Base-by-base conservation (phyloP, 2,113 vertebrate species). In the Bujurquina vittata region DNA sequence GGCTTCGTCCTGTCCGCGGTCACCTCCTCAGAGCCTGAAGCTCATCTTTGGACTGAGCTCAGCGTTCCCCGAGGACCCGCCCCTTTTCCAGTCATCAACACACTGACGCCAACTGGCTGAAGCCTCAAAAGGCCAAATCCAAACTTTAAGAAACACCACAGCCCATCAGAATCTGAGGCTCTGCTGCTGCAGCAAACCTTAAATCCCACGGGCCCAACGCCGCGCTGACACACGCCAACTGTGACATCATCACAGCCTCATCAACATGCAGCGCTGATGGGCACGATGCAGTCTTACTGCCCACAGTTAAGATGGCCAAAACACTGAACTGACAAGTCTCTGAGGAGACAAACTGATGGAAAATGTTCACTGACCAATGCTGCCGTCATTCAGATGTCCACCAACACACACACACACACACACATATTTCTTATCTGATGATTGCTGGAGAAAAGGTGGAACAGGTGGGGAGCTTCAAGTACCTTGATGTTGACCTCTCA, bases 161-260 rank as follows among this genome's bases (percentile, higher is more conserved):
- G 22, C 6, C 22, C 22, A 58, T 15, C 10, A 4, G 23, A 26
- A 6, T 6, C 22, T 57, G 22, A 23, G 10, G 22, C 3, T 0
- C 62, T 46, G 22, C 62, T 0, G 63, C 15, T 0, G 0, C 22
- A 46, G 3, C 63, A 46, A 18, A 65, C 37, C 14, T 43, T 26
- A 43, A 43, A 65, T 65, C 62, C 2, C 37, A 46, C 7, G 0
- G 37, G 10, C 37, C 7, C 10, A 37, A 37, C 8, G 9, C 37
- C 37, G 9, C 37, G 37, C 10, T 15, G 17, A 15, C 5, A 15
- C 14, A 2, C 5, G 5, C 46, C 15, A 17, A 15, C 14, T 49
- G 22, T 18, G 37, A 67, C 17, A 37, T 46, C 14, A 0, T 18
- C 62, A 8, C 35, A 37, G 2, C 4, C 12, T 55, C 54, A 20